These are phyloP conservation scores for Leptinotarsa lineolata DNA, from an alignment of 1,140 invertebrate species.

Conservation along the genomic window DNA sequence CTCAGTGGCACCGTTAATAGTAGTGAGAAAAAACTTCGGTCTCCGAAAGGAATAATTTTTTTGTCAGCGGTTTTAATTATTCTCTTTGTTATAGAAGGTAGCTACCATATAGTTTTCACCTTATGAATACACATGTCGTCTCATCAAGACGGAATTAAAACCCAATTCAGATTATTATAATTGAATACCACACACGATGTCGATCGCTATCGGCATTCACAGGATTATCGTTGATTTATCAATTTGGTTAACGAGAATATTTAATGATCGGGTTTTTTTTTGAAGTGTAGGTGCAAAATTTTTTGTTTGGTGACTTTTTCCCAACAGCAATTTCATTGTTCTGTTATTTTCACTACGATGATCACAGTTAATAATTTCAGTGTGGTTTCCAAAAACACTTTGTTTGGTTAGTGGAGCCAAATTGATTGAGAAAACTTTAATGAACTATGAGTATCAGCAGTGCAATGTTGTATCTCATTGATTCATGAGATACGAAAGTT, in stretches of 20 bases:
- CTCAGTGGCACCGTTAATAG: neutral
- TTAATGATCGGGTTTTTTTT: neutral
- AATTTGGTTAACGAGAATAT: neutral
- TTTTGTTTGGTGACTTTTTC: no score
- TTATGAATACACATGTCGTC: constrained; percentile 17
- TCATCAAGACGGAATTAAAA: constrained; percentile 30
- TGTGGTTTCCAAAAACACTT: no score
- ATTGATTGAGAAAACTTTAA: no score
- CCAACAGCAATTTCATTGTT: no score
- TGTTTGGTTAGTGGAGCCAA: no score
- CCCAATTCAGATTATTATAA: constrained; percentile 19
- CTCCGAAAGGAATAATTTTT: neutral
- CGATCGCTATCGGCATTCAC: constrained; percentile 10
- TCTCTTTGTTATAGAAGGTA: neutral
- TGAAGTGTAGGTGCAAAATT: no score
- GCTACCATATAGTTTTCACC: constrained; percentile 4
- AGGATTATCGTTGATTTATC: neutral
- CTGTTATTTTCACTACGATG: no score
- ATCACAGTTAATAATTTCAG: no score
- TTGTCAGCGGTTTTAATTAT: neutral
- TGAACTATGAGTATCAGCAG: no score
- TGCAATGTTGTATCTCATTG: no score
- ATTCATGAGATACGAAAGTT: no score
- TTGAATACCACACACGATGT: constrained; percentile 11
- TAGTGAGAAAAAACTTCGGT: neutral